A percentile compares a stretch with the other conserved stretches of the same genome.
Evolutionary conservation across 2,797 vertebrate species (phyloP).

Genomic region (Hydrophis major): DNA sequence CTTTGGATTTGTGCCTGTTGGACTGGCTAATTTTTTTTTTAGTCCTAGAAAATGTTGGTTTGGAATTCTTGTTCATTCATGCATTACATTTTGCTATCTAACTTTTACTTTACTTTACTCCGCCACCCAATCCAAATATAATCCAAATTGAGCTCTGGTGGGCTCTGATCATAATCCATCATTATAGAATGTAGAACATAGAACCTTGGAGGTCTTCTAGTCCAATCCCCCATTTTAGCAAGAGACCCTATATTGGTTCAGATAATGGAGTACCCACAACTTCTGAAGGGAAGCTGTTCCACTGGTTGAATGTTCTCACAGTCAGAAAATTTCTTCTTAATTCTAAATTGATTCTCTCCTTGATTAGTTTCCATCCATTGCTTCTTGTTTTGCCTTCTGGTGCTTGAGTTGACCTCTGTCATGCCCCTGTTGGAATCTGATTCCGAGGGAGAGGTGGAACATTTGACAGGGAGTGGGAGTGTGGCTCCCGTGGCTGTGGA

Average conservation of each 20-base stretch:
- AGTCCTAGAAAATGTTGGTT: neutral
- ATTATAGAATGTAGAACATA: neutral
- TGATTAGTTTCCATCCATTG: neutral
- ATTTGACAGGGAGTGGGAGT: too few relatives aligned
- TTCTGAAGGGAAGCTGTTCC: neutral
- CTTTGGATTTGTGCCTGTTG: neutral
- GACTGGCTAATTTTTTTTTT: neutral
- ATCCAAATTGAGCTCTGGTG: neutral
- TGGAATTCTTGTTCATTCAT: neutral
- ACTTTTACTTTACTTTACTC: neutral
- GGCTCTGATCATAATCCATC: neutral
- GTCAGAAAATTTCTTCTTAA: neutral
- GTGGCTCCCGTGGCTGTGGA: too few relatives aligned
- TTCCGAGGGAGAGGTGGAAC: too few relatives aligned
- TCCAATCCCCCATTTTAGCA: neutral
- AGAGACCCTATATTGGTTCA: neutral
- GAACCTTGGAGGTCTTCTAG: neutral
- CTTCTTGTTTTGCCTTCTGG: neutral
- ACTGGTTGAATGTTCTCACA: neutral
- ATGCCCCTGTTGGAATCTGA: too few relatives aligned
- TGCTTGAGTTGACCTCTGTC: neutral
- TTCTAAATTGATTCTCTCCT: neutral
- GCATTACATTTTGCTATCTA: neutral
- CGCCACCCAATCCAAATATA: neutral
- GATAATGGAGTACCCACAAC: neutral